Evolutionary conservation across 2,888 invertebrate genomes (phyloP).

Genomic region (Erannis defoliaria): DNA sequence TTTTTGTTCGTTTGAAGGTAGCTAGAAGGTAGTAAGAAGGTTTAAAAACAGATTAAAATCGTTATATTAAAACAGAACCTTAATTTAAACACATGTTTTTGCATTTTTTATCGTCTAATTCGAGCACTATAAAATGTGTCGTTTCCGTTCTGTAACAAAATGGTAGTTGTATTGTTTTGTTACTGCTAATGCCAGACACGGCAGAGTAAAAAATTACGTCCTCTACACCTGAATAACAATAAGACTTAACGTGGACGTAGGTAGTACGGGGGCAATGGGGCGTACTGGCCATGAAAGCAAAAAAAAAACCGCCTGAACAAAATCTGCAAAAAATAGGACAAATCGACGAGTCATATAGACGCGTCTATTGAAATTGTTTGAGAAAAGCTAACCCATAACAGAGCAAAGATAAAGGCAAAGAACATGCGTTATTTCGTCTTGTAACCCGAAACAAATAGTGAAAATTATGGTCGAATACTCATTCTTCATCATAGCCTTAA

Average conservation of each 20-base stretch:
- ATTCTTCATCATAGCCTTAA: too few relatives aligned
- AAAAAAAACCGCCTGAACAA: too few relatives aligned
- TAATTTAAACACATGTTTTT: neutral
- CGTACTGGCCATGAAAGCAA: neutral
- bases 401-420: too few relatives aligned
- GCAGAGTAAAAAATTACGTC: slow-evolving; percentile 64
- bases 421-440: too few relatives aligned
- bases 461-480: too few relatives aligned
- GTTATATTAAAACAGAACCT: neutral
- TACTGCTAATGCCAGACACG: slow-evolving; percentile 48
- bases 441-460: too few relatives aligned
- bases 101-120: slow-evolving; percentile 45
- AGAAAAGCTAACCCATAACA: too few relatives aligned
- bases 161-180: slow-evolving; percentile 62
- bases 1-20: neutral
- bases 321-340: too few relatives aligned
- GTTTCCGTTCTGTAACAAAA: slow-evolving; percentile 59
- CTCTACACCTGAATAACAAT: slow-evolving; percentile 64
- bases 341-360: too few relatives aligned
- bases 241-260: slow-evolving; percentile 40
- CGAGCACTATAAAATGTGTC: slow-evolving; percentile 59
- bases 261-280: neutral
- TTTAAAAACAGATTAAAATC: slow-evolving; percentile 3
- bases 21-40: too few relatives aligned
- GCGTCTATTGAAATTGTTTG: neutral